These are phyloP conservation scores for Pterocles gutturalis DNA, from an alignment of 2,113 vertebrate species.

Conservation along the genomic window DNA sequence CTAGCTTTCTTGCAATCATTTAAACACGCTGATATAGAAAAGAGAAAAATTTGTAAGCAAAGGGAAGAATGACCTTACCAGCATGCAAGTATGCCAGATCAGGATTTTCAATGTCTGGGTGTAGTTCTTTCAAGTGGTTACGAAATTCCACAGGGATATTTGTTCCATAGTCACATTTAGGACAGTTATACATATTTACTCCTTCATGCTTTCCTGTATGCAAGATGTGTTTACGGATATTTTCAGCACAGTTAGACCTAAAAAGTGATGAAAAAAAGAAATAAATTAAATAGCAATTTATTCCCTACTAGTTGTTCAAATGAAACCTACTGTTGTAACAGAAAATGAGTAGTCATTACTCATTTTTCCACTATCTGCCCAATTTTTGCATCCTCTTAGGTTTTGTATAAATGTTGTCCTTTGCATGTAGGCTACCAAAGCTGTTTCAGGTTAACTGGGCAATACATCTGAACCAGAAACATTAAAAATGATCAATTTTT, in stretches of 20 bases:
- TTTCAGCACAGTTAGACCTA: constrained; percentile 99
- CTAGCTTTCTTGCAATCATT: not conserved
- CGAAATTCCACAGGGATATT: constrained; percentile 96
- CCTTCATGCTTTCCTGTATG: constrained; percentile 98
- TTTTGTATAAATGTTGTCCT: not conserved
- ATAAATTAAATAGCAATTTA: not conserved
- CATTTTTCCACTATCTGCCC: not conserved
- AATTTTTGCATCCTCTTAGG: not conserved
- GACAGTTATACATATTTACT: constrained; percentile 99
- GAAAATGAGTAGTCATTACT: not conserved
- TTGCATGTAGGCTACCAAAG: not conserved
- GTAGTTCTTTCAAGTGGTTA: constrained; percentile 94
- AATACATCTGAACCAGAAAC: not conserved
- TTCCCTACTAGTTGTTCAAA: not conserved
- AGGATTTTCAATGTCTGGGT: constrained; percentile 95
- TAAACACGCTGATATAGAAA: not conserved
- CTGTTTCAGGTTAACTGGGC: not conserved
- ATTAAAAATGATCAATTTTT: not conserved
- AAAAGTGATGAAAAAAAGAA: not conserved
- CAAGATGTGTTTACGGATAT: constrained; percentile 97
- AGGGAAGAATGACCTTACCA: constrained; percentile 77
- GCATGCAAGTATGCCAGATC: constrained; percentile 97
- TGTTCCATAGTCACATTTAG: constrained; percentile 90
- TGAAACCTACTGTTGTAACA: not conserved
- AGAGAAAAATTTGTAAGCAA: not conserved